Percentiles rank a stretch among this genome's conserved stretches.
These are phyloP conservation scores for Sebastes diaconus DNA, from an alignment of 2,797 vertebrate genomes.

Conservation along the genomic window DNA sequence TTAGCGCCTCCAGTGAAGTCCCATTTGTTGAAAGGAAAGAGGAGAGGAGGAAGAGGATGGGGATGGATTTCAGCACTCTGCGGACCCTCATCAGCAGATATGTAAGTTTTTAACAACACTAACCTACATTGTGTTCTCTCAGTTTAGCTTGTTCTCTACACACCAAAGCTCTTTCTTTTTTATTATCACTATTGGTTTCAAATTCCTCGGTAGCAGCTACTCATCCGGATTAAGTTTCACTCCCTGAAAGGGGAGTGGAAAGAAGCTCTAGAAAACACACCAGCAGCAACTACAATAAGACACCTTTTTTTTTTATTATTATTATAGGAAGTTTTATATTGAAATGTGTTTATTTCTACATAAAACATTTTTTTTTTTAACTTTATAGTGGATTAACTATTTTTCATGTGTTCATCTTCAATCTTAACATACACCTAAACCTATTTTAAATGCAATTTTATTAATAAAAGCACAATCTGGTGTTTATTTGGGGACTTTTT, in stretches of 20 bases:
- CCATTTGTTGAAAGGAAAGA: conserved; percentile 6
- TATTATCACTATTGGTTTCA: conserved; percentile 15
- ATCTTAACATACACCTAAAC: background rate
- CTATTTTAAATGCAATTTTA: background rate
- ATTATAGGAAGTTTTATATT: background rate
- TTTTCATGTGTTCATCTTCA: background rate
- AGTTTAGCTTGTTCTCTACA: background rate
- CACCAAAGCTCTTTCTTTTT: background rate
- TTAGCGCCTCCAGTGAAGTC: conserved; percentile 45
- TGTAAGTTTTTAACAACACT: conserved; percentile 82
- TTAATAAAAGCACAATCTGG: background rate
- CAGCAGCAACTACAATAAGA: too few relatives aligned
- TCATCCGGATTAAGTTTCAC: conserved; percentile 66
- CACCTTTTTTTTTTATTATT: too few relatives aligned
- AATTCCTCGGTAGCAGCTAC: conserved; percentile 40
- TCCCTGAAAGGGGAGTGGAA: background rate
- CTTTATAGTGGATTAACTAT: too few relatives aligned
- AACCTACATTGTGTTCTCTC: fast-evolving
- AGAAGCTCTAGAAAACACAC: background rate
- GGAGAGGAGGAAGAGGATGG: conserved; percentile 67
- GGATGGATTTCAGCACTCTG: conserved; percentile 91
- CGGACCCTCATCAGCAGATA: conserved; percentile 94
- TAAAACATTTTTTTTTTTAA: too few relatives aligned
- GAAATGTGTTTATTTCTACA: background rate
- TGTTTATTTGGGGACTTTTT: background rate